Percentiles rank a stretch among this genome's conserved stretches.
phyloP scores from a whole-genome alignment of 2,113 vertebrate species.

The Piliocolobus tephrosceles region DNA sequence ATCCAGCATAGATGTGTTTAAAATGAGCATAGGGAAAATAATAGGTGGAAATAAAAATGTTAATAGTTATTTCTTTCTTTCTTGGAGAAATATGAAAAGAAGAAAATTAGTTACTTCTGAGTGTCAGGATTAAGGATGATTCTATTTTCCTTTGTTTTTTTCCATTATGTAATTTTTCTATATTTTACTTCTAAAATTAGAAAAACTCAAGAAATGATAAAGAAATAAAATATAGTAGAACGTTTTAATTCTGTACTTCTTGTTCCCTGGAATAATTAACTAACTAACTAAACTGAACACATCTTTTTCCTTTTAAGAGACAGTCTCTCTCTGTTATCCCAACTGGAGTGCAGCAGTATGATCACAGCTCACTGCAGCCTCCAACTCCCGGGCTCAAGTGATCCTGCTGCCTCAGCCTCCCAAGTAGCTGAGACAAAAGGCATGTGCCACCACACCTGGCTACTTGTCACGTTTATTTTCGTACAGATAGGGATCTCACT shows the following conservation, averaged over 20 bases:
- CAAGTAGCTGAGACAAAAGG: neutral
- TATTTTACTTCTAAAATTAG: slow-evolving; percentile 27
- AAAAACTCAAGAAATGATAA: slow-evolving; percentile 42
- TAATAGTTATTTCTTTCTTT: neutral
- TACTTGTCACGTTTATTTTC: neutral
- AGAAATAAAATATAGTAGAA: neutral
- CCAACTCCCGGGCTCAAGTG: neutral
- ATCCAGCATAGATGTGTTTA: neutral
- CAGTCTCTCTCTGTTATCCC: neutral
- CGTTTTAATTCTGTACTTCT: slow-evolving; percentile 35
- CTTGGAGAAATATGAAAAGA: neutral
- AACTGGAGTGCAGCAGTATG: neutral
- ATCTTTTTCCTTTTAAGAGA: neutral
- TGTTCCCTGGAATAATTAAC: neutral
- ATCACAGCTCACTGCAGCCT: neutral
- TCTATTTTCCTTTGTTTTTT: slow-evolving; percentile 21
- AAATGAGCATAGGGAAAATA: slow-evolving; percentile 1
- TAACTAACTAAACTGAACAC: slow-evolving; percentile 24
- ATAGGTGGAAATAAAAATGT: neutral
- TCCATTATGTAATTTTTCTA: neutral
- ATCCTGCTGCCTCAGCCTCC: neutral
- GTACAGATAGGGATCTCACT: neutral
- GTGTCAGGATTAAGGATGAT: neutral
- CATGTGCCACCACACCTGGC: neutral
- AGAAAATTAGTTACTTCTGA: neutral